A percentile compares a stretch with the other conserved stretches of the same genome.
Conservation (phyloP, 2,113 vertebrate species). For the Poicephalus meyeri region DNA sequence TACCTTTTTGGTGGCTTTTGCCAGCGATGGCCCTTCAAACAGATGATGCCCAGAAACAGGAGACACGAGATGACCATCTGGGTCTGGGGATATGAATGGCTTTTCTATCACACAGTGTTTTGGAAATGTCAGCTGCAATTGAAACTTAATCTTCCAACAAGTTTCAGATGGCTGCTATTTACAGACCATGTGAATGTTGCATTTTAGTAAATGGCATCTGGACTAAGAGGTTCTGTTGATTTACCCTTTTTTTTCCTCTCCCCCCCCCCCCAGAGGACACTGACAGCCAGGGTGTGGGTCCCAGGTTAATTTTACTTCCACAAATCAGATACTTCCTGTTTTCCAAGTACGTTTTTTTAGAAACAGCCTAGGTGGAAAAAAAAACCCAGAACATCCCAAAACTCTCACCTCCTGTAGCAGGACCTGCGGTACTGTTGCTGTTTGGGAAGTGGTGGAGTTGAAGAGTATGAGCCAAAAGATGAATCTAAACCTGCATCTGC, state of each 20-base stretch:
- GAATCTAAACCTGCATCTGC: background rate
- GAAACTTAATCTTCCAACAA: conserved; percentile 59
- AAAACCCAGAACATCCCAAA: background rate
- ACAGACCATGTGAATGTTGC: conserved; percentile 21
- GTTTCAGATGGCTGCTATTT: conserved; percentile 51
- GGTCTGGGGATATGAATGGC: background rate
- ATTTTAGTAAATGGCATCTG: conserved; percentile 61
- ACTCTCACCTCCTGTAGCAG: background rate
- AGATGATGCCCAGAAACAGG: background rate
- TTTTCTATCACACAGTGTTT: background rate
- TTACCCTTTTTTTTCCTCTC: background rate
- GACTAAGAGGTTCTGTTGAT: conserved; percentile 20
- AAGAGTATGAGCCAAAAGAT: background rate
- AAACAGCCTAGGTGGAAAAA: background rate
- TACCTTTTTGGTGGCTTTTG: conserved; percentile 1
- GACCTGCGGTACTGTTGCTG: background rate
- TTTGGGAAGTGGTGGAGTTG: background rate
- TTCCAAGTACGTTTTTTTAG: background rate
- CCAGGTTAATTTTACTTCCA: background rate
- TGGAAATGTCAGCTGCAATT: conserved; percentile 67
- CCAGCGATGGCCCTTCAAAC: background rate
- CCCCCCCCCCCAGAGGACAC: background rate
- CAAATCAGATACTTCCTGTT: background rate
- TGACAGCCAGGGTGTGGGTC: background rate
- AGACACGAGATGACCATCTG: background rate